phyloP scores from a whole-genome alignment of 2,113 vertebrate species.

The Cercopithecus mona region DNA sequence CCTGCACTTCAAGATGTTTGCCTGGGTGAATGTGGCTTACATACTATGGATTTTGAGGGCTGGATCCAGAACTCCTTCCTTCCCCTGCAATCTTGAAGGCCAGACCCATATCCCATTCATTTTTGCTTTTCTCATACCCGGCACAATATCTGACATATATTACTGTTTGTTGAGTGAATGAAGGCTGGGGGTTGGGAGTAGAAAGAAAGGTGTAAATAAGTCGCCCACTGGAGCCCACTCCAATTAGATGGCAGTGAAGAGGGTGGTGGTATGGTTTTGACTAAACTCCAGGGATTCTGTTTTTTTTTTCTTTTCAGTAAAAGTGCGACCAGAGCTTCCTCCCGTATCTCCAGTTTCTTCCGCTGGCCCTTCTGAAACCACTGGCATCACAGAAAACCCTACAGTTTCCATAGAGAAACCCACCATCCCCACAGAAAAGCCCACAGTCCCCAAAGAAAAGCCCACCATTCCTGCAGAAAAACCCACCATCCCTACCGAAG shows the following conservation, averaged over 20 bases:
- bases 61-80: not conserved
- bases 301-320: constrained; percentile 17
- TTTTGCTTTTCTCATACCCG: not conserved
- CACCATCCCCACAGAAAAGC: not conserved
- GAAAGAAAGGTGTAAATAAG: not conserved
- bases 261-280: not conserved
- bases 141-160: not conserved
- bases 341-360: not conserved
- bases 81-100: not conserved
- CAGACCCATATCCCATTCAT: not conserved
- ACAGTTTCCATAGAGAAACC: not conserved
- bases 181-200: not conserved
- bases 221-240: not conserved
- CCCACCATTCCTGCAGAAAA: not conserved
- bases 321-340: not conserved
- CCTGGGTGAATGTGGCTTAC: not conserved
- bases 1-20: not conserved
- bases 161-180: not conserved
- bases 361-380: not conserved
- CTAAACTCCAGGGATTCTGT: not conserved
- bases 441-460: not conserved
- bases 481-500: too few species aligned
- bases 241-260: not conserved
- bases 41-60: not conserved
- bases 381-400: not conserved